A percentile compares a stretch with the other conserved stretches of the same genome.
Conservation (phyloP, 2,113 vertebrate species). For the Amblyopsis rosae region DNA sequence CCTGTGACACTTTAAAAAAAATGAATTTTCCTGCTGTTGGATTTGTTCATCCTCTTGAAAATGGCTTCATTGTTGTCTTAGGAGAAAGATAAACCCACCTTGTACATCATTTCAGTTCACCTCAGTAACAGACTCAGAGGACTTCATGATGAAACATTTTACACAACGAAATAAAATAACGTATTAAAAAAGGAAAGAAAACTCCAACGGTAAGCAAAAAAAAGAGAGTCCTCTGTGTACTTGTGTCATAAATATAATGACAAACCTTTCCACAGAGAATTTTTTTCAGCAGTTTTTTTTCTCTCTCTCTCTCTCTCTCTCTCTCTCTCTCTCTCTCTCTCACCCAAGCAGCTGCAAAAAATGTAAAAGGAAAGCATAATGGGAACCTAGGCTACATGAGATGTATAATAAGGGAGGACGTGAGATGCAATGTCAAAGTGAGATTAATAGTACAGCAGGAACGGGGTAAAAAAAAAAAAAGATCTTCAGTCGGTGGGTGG, state of each 20-base stretch:
- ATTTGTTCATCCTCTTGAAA: conserved; percentile 72
- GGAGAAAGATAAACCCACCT: conserved; percentile 44
- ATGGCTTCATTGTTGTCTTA: conserved; percentile 70
- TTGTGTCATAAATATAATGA: conserved; percentile 57
- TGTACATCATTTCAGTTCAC: conserved; percentile 45
- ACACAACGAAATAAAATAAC: conserved; percentile 61
- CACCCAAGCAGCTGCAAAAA: conserved; percentile 57
- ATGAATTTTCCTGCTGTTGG: conserved; percentile 45
- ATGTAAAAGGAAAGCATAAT: conserved; percentile 69
- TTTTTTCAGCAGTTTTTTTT: conserved; percentile 65
- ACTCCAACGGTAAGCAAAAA: conserved; percentile 53
- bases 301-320: conserved; percentile 19
- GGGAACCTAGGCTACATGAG: conserved; percentile 49
- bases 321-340: not conserved
- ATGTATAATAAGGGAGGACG: conserved; percentile 62
- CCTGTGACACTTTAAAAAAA: conserved; percentile 69
- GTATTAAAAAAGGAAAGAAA: conserved; percentile 67
- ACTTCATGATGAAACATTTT: conserved; percentile 65
- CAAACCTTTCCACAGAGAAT: conserved; percentile 55
- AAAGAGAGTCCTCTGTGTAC: conserved; percentile 62
- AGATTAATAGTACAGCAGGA: conserved; percentile 84
- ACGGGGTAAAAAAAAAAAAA: conserved; percentile 62
- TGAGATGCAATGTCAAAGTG: conserved; percentile 67
- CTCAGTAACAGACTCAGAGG: conserved; percentile 58
- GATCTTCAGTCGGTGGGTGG: conserved; percentile 83